Percentiles rank a stretch among this genome's conserved stretches.
These are phyloP conservation scores for Cordilura impudica DNA, from an alignment of 2,888 invertebrate genomes.

Conservation along the genomic window DNA sequence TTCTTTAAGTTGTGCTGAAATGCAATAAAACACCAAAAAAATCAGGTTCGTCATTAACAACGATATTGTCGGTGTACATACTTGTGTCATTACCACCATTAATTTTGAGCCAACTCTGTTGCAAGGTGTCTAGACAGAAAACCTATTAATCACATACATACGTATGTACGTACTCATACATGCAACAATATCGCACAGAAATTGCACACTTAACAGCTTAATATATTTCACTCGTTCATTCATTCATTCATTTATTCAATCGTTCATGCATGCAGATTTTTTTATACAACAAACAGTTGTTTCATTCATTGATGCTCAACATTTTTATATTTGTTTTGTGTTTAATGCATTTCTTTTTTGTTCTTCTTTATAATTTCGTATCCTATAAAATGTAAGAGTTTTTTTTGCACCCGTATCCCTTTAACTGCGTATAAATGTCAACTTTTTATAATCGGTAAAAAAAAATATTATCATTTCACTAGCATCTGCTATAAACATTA, in stretches of 20 bases:
- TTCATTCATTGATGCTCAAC: constrained; percentile 31
- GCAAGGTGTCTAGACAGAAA: constrained; percentile 60
- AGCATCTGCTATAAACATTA: constrained; percentile 14
- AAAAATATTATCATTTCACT: constrained; percentile 9
- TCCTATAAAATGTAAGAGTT: not conserved
- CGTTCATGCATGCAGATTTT: constrained; percentile 23
- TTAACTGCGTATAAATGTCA: constrained; percentile 16
- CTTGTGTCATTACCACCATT: constrained; percentile 52
- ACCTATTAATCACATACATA: constrained; percentile 57
- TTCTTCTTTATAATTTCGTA: constrained; percentile 2
- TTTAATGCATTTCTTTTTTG: not conserved
- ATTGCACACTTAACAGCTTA: constrained; percentile 34
- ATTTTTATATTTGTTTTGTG: constrained; percentile 30
- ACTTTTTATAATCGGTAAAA: not conserved
- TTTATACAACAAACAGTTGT: not conserved
- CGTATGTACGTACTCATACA: no score
- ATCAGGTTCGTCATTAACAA: not conserved
- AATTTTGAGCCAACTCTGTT: constrained; percentile 44
- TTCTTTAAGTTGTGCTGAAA: not conserved
- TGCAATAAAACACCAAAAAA: not conserved
- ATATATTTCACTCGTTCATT: constrained; percentile 19
- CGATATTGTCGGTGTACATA: not conserved
- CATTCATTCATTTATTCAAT: constrained; percentile 5
- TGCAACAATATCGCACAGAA: constrained; percentile 27
- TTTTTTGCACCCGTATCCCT: not conserved